Percentiles rank a stretch among this genome's conserved stretches.
Conservation (phyloP, 2,113 vertebrate genomes). For the Puma concolor region DNA sequence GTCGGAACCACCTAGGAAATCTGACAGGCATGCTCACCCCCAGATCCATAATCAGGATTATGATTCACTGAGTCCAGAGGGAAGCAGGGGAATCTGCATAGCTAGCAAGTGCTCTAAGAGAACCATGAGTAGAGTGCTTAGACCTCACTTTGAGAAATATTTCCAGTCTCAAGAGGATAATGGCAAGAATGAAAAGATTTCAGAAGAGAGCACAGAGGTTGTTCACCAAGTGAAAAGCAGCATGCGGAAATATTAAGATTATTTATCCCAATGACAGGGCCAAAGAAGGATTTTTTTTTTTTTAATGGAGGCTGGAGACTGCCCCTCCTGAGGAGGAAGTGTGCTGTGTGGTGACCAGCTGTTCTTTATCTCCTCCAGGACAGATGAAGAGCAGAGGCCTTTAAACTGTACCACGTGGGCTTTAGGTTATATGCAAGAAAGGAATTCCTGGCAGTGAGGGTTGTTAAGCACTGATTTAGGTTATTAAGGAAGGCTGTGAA, state of each 20-base stretch:
- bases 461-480: constrained; percentile 70
- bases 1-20: not conserved
- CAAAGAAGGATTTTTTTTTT: not conserved
- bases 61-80: not conserved
- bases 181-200: constrained; percentile 10
- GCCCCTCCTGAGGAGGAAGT: constrained; percentile 14
- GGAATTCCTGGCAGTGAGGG: constrained; percentile 47
- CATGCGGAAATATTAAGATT: constrained; percentile 28
- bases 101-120: not conserved
- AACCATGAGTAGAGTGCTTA: not conserved
- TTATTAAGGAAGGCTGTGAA: constrained; percentile 73
- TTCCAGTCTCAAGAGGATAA: not conserved
- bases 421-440: constrained; percentile 43
- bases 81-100: not conserved
- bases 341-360: constrained; percentile 29
- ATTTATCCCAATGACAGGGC: constrained; percentile 30
- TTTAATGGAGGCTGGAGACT: not conserved
- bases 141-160: not conserved
- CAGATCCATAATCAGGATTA: not conserved
- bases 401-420: constrained; percentile 49
- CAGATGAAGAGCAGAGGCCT: not conserved
- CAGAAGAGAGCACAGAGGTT: not conserved
- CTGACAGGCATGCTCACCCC: not conserved
- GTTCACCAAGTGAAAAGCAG: not conserved
- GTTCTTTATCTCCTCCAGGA: constrained; percentile 52